A percentile compares a stretch with the other conserved stretches of the same genome.
Conservation (phyloP, 2,113 vertebrate species). For the Phocoena sinus region DNA sequence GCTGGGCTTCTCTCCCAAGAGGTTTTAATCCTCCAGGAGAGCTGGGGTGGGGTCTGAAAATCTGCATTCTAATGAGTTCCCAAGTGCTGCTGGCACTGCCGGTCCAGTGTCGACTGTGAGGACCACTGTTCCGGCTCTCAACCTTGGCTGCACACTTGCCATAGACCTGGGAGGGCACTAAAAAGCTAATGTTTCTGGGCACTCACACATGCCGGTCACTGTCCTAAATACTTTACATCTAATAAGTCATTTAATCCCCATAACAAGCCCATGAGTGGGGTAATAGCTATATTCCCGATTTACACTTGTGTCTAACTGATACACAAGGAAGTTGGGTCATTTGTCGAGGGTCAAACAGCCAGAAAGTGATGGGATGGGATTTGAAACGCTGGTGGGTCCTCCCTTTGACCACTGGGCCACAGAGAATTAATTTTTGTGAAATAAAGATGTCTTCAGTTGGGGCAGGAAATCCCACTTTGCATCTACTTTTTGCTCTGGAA, state of each 20-base stretch:
- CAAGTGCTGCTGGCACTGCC: neutral
- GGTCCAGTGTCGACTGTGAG: neutral
- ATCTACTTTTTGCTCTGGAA: neutral
- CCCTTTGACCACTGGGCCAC: neutral
- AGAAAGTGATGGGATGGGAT: neutral
- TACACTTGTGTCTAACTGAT: neutral
- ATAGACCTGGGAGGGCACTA: neutral
- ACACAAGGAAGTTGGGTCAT: neutral
- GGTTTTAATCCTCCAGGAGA: neutral
- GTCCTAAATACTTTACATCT: neutral
- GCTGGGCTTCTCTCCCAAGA: neutral
- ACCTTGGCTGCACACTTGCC: neutral
- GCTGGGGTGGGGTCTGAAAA: neutral
- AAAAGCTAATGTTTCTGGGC: neutral
- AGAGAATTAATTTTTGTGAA: neutral
- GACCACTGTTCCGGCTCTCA: neutral
- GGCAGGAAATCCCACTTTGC: neutral
- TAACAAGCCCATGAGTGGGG: neutral
- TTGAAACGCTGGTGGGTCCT: neutral
- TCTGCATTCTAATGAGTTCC: neutral
- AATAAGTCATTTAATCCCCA: neutral
- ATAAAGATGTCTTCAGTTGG: neutral
- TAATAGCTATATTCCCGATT: neutral
- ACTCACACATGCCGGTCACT: neutral
- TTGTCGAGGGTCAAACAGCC: neutral